A percentile compares a stretch with the other conserved stretches of the same genome.
Evolutionary conservation across 2,797 vertebrate genomes (phyloP).

Genomic region (Pachyuromys duprasi): DNA sequence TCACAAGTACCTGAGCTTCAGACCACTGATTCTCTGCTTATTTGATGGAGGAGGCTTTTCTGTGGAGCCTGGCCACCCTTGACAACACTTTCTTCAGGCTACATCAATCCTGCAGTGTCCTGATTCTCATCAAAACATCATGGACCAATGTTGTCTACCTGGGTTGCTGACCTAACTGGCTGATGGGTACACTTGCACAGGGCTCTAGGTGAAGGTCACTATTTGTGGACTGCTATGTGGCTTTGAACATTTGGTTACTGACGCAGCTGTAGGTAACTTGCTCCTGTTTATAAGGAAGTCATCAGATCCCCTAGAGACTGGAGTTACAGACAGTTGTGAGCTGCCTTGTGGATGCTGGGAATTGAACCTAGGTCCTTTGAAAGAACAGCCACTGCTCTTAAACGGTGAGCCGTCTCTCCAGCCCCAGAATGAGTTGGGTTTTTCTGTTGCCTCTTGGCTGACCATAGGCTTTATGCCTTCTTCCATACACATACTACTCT

Average conservation of each 20-base stretch:
- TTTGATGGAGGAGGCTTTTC: no score
- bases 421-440: no score
- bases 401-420: no score
- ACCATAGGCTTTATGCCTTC: background rate
- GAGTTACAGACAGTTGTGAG: no score
- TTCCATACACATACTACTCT: background rate
- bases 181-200: background rate
- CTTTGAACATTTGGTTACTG: background rate
- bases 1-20: background rate
- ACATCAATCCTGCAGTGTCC: background rate
- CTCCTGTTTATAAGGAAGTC: background rate
- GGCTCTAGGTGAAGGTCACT: background rate
- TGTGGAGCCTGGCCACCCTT: no score
- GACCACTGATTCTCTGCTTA: background rate
- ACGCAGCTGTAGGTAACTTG: background rate
- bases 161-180: background rate
- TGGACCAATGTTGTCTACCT: background rate
- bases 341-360: no score
- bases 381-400: no score
- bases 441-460: background rate
- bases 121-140: background rate
- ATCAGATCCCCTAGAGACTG: no score
- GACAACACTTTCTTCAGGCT: background rate
- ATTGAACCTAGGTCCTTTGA: no score
- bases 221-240: background rate